Conservation (phyloP, 2,797 vertebrate genomes). For the Tauraco hartlaubi region DNA sequence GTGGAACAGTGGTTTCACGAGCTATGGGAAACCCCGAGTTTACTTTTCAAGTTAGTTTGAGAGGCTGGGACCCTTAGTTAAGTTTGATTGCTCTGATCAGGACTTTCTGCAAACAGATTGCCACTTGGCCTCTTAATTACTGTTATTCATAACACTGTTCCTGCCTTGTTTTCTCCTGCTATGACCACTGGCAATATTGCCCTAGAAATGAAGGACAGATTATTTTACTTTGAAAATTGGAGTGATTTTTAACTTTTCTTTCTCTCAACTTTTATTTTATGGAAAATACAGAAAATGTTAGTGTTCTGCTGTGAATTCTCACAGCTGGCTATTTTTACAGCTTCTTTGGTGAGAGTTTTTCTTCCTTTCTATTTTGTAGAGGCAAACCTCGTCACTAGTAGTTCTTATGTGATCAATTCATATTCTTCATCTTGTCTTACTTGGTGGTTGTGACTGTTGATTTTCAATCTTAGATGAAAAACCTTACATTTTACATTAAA, state of each 20-base stretch:
- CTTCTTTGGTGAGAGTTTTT: neutral
- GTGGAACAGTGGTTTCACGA: neutral
- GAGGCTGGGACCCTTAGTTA: neutral
- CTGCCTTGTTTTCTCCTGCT: neutral
- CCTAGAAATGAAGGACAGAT: neutral
- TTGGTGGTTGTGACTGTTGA: neutral
- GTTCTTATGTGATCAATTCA: neutral
- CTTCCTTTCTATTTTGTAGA: neutral
- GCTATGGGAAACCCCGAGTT: neutral
- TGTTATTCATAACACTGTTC: neutral
- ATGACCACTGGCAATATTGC: neutral
- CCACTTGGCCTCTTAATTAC: neutral
- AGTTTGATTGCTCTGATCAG: neutral
- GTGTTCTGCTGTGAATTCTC: neutral
- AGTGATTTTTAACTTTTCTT: neutral
- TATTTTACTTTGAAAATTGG: neutral
- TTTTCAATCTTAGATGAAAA: neutral
- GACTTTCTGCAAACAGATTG: neutral
- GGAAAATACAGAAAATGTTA: neutral
- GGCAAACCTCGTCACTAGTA: neutral
- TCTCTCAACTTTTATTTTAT: neutral
- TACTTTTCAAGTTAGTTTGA: neutral
- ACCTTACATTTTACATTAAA: neutral
- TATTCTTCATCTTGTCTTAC: neutral
- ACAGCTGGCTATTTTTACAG: neutral